Conservation (phyloP, 2,113 vertebrate species). For the Mus pahari region DNA sequence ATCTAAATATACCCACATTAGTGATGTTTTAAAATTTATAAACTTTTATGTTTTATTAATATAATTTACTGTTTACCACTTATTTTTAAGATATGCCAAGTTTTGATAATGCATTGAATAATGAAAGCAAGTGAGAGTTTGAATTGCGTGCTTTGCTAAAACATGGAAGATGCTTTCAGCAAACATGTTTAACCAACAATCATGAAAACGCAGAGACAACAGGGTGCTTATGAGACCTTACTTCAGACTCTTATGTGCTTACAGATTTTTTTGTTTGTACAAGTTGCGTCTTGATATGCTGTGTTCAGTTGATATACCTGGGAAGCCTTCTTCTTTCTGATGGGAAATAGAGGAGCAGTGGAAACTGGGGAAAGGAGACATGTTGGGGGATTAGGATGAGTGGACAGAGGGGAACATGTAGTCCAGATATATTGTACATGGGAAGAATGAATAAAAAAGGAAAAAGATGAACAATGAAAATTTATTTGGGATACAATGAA, state of each 20-base stretch:
- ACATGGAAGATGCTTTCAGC: too few relatives aligned
- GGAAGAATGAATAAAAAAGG: not conserved
- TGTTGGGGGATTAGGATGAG: not conserved
- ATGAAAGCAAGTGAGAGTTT: not conserved
- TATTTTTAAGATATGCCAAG: not conserved
- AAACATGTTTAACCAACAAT: not conserved
- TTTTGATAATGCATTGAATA: not conserved
- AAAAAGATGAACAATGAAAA: not conserved
- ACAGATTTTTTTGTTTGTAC: not conserved
- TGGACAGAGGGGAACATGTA: fast-evolving
- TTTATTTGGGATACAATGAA: not conserved
- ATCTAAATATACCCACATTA: not conserved
- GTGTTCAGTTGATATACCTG: not conserved
- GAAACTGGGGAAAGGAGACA: not conserved
- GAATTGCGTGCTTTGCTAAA: not conserved
- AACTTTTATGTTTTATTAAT: not conserved
- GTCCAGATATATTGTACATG: not conserved
- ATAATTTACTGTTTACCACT: slow-evolving; percentile 2
- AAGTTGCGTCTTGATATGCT: not conserved
- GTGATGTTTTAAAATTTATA: not conserved
- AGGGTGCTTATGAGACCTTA: not conserved
- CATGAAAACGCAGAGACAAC: not conserved
- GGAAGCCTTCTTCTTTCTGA: not conserved
- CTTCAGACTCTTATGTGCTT: not conserved
- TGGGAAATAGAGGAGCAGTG: not conserved